Evolutionary conservation across 23 tunicate species (phyloP).

Genomic region (Phallusia fumigata): DNA sequence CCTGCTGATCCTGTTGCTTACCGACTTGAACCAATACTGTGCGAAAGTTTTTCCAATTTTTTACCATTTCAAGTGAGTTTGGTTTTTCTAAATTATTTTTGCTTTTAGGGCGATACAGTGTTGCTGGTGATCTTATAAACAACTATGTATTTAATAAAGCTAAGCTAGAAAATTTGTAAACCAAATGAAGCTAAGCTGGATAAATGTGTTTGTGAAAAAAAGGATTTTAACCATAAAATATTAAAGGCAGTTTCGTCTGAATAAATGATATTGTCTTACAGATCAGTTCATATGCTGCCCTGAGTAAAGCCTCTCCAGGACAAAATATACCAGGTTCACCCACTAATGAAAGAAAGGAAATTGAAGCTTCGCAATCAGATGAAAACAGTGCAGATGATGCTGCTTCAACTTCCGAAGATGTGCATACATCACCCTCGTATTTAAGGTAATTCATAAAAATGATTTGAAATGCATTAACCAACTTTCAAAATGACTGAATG

Average conservation of each 20-base stretch:
- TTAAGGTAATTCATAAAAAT: not conserved
- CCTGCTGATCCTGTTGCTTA: conserved; percentile 96
- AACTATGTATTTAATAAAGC: too few relatives aligned
- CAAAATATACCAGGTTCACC: not conserved
- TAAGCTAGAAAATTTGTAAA: too few relatives aligned
- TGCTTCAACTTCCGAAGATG: not conserved
- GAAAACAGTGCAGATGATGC: not conserved
- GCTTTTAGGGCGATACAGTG: too few relatives aligned
- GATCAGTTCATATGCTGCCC: not conserved
- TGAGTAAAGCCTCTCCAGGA: not conserved
- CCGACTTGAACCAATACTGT: conserved; percentile 79
- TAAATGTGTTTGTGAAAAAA: too few relatives aligned
- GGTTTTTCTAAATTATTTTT: too few relatives aligned
- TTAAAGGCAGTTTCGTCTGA: too few relatives aligned
- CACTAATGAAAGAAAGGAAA: not conserved
- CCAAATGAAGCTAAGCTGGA: too few relatives aligned
- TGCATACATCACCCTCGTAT: not conserved
- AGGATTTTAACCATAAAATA: too few relatives aligned
- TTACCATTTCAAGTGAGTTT: conserved; percentile 59
- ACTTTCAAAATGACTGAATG: too few relatives aligned
- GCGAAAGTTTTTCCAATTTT: conserved; percentile 43
- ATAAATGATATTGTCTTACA: not conserved
- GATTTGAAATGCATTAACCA: too few relatives aligned
- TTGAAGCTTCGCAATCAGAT: not conserved
- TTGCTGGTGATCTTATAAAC: too few relatives aligned